Percentiles rank a stretch among this genome's conserved stretches.
phyloP scores from a whole-genome alignment of 2,113 vertebrate genomes.

The Sminthopsis crassicaudata region DNA sequence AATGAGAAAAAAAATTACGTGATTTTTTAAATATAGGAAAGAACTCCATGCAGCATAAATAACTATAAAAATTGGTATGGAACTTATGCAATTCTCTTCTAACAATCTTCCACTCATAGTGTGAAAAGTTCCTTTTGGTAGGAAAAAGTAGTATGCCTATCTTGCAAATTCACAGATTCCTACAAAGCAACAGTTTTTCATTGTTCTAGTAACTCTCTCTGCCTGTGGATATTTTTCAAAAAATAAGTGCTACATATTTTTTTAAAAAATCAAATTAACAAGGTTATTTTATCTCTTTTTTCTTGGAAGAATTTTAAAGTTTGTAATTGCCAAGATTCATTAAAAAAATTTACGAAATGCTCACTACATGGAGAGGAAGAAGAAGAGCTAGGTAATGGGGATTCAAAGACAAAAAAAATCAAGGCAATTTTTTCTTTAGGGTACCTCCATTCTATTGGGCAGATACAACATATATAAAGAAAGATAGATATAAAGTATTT shows the following conservation, averaged over 20 bases:
- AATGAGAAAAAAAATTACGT: not conserved
- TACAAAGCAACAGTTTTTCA: not conserved
- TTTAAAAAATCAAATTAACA: not conserved
- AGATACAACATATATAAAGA: not conserved
- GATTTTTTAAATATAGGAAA: not conserved
- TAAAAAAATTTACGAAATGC: not conserved
- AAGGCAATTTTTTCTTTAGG: not conserved
- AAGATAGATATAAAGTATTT: not conserved
- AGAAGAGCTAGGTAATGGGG: not conserved
- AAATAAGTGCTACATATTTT: not conserved
- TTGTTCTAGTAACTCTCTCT: not conserved
- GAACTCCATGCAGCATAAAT: accelerated
- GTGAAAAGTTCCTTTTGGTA: not conserved
- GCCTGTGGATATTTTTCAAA: not conserved
- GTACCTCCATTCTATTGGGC: not conserved
- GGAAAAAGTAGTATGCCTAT: not conserved
- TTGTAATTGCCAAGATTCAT: not conserved
- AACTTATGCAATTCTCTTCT: not conserved
- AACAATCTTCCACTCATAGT: not conserved
- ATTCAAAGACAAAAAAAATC: not conserved
- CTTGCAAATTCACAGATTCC: not conserved
- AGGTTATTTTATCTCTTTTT: not conserved
- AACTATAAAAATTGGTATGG: not conserved
- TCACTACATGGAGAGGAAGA: not conserved
- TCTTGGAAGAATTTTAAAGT: not conserved